These are phyloP conservation scores for Discoglossus pictus DNA, from an alignment of 2,797 vertebrate genomes.

Conservation along the genomic window DNA sequence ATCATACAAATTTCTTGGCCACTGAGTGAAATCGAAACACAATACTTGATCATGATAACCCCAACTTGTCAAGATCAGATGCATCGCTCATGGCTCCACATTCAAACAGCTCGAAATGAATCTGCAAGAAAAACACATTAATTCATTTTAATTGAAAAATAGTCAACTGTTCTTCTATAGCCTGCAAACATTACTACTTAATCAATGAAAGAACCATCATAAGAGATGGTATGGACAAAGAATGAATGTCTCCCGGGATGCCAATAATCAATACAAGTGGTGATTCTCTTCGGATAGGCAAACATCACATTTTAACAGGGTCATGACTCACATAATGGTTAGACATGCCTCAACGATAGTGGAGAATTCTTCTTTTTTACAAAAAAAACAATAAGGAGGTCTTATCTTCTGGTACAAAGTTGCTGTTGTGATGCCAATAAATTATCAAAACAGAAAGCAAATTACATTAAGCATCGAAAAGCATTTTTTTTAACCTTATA, in stretches of 20 bases:
- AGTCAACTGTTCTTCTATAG: slow-evolving; percentile 7
- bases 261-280: slow-evolving; percentile 38
- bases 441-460: not conserved
- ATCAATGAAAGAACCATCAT: slow-evolving; percentile 41
- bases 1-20: slow-evolving; percentile 57
- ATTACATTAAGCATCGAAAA: not conserved
- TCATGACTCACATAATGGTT: slow-evolving; percentile 7
- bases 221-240: slow-evolving; percentile 19
- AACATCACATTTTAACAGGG: slow-evolving; percentile 21
- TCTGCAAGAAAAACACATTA: slow-evolving; percentile 62
- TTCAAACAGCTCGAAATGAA: slow-evolving; percentile 56
- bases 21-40: slow-evolving; percentile 63
- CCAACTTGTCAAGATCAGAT: slow-evolving; percentile 60
- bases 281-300: not conserved
- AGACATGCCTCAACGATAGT: slow-evolving; percentile 1
- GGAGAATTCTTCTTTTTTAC: no score
- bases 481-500: not conserved
- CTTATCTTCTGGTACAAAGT: not conserved
- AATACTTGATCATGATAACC: slow-evolving; percentile 65
- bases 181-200: slow-evolving; percentile 20
- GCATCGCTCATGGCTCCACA: slow-evolving; percentile 62
- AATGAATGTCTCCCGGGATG: slow-evolving; percentile 31
- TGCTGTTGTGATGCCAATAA: not conserved
- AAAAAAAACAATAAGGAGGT: not conserved
- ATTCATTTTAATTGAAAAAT: slow-evolving; percentile 58